Evolutionary conservation across 2,888 invertebrate species (phyloP).

Genomic region (Stenichneumon culpator): DNA sequence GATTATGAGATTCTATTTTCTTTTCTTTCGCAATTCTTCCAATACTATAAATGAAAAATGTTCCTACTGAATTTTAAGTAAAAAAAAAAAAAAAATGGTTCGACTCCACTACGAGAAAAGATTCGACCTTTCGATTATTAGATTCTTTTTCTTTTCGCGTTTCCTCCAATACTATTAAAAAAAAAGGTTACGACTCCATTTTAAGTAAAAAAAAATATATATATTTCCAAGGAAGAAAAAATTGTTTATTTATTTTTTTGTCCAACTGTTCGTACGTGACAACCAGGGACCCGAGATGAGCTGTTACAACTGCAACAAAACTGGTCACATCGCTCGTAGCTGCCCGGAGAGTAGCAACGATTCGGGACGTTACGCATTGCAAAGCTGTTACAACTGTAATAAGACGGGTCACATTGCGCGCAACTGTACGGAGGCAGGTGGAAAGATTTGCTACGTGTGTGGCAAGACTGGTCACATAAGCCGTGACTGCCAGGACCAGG

Average conservation of each 20-base stretch:
- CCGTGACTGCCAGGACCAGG: conserved; percentile 93
- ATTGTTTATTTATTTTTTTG: conserved; percentile 32
- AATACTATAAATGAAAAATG: no score
- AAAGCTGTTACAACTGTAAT: conserved; percentile 89
- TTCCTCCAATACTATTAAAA: no score
- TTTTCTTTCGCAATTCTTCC: background rate
- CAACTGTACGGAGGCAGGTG: conserved; percentile 87
- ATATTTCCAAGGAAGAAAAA: background rate
- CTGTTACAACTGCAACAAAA: conserved; percentile 98
- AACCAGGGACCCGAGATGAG: conserved; percentile 86
- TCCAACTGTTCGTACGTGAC: conserved; percentile 45
- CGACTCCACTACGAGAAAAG: no score
- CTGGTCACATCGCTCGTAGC: conserved; percentile 95
- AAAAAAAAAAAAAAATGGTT: no score
- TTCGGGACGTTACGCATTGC: conserved; percentile 85
- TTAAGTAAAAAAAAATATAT: background rate
- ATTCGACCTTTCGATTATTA: no score
- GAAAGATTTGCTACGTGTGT: conserved; percentile 96
- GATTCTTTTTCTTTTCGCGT: no score
- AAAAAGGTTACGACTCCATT: no score
- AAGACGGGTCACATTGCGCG: conserved; percentile 91
- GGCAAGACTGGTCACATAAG: conserved; percentile 96
- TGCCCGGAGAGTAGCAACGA: conserved; percentile 91
- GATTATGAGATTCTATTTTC: background rate
- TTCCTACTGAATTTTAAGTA: no score